Base-by-base conservation (phyloP, 2,797 vertebrate species). In the Typhlichthys eigenmanni region DNA sequence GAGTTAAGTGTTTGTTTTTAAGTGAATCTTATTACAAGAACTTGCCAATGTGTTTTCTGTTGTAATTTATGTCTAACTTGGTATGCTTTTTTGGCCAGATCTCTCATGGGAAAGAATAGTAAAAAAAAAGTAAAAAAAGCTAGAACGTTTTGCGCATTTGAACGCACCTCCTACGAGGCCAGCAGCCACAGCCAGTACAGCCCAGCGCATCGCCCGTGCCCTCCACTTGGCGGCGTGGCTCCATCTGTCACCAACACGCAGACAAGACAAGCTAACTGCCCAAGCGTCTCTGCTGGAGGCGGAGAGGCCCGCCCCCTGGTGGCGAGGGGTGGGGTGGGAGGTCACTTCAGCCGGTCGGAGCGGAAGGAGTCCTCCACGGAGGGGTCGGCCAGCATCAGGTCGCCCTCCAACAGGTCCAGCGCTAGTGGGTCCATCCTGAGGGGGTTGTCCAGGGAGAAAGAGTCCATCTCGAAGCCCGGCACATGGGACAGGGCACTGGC, bases 351-450 rank as follows among this genome's bases (percentile, higher is more conserved):
- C 55, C 95, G 91, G 83, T 98, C 96, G 0, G 93, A 94, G 53
- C 95, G 91, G 90, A 98, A 98, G 7, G 95, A 95, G 54, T 98
- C 96, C 87, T 98, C 96, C 49, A 97, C 94, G 0, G 94, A 91
- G 0, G 95, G 95, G 82, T 97, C 96, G 0, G 95, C 93, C 29
- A 98, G 91, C 79, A 97, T 94, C 48, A 95, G 92, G 48, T 95
- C 95, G 0, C 95, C 92, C 17, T 97, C 95, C 68, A 98, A 87
- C 94, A 97, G 95, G 85, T 95, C 96, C 84, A 98, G 89, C 19
- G 91, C 92, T 79, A 97, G 88, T 0, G 94, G 93, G 80, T 95
- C 96, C 74, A 96, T 95, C 62, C 86, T 87, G 51, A 98, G 90
- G 0, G 94, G 90, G 61, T 96, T 95, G 3, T 96, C 96, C 62